These are phyloP conservation scores for Saccostrea echinata DNA, from an alignment of 1,140 invertebrate species.

Conservation along the genomic window DNA sequence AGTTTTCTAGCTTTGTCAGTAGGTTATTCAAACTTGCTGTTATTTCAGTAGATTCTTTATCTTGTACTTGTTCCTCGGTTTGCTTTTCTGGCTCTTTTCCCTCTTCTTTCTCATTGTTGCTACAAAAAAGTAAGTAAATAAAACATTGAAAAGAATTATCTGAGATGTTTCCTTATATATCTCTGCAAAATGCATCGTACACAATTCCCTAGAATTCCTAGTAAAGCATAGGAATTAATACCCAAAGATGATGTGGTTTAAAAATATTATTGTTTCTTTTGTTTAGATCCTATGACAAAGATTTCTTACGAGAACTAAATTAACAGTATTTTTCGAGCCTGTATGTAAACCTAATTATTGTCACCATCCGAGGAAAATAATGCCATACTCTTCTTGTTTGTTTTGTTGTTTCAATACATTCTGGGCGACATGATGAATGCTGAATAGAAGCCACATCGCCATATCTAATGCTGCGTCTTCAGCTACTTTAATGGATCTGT, in stretches of 20 bases:
- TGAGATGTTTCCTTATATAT: no score
- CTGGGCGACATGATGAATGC: slow-evolving; percentile 1
- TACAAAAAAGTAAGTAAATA: background rate
- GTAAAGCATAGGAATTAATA: no score
- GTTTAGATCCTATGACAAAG: no score
- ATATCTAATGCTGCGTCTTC: background rate
- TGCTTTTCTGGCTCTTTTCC: background rate
- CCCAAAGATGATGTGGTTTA: no score
- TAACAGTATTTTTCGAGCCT: no score
- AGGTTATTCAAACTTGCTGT: background rate
- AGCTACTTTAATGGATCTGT: background rate
- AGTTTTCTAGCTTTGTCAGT: background rate
- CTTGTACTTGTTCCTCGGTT: background rate
- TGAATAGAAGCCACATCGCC: slow-evolving; percentile 10
- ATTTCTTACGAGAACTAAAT: no score
- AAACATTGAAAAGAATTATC: no score
- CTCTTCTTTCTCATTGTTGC: background rate
- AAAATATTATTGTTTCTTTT: no score
- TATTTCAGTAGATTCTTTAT: background rate
- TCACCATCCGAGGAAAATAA: no score
- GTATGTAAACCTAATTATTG: no score
- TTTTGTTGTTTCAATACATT: background rate
- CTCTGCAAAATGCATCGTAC: no score
- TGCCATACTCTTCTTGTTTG: background rate
- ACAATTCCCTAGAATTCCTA: no score